Base-by-base conservation (phyloP, 2,888 invertebrate genomes). In the Caenorhabditis panamensis region DNA sequence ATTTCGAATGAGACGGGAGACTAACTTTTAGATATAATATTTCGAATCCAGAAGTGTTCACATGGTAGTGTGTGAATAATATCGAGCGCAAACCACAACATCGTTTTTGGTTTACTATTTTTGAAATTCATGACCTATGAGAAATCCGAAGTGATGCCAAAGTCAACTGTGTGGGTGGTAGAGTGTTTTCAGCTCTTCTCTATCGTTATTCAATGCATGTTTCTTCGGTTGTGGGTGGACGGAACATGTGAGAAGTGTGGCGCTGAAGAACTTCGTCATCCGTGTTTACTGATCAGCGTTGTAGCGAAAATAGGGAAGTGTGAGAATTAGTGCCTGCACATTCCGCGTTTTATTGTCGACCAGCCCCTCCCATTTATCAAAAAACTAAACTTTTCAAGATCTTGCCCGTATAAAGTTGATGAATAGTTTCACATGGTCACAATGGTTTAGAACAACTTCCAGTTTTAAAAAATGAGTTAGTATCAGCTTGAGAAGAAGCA, bases 211-310 rank as follows among this genome's bases (percentile, higher is more conserved):
- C 41, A 41, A 41, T 41, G 13, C 2, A 13, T 9, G 16, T 6
- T 41, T 41, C 13, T 41, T 41, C 9, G 41, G 6, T 16, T 3
- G 3, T 41, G 36, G 6, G 11, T 36, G 36, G n/a, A n/a, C 31
- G 41, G 16, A 41, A 11, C 9, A 11, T 41, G 9, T 13, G 31
- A 41, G 13, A 41, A 11, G 41, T 20, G 24, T 51, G 51, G 24
- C 51, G 22, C 16, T 51, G 24, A n/a, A 51, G 2, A 18, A 24
- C 24, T 51, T 51, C 24, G 51, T 51, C 51, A 51, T 51, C 51
- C 24, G 9, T 51, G 24, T 51, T 51, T 51, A 51, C 51, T 2
- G 51, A 9, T 11, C 2, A 3, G 41, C 16, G 16, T 16, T 13
- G 16, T 16, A 13, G 13, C 11, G 13, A 41, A 9, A 41, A 16